Base-by-base conservation (phyloP, 2,888 invertebrate genomes). In the Calameuta pallipes region DNA sequence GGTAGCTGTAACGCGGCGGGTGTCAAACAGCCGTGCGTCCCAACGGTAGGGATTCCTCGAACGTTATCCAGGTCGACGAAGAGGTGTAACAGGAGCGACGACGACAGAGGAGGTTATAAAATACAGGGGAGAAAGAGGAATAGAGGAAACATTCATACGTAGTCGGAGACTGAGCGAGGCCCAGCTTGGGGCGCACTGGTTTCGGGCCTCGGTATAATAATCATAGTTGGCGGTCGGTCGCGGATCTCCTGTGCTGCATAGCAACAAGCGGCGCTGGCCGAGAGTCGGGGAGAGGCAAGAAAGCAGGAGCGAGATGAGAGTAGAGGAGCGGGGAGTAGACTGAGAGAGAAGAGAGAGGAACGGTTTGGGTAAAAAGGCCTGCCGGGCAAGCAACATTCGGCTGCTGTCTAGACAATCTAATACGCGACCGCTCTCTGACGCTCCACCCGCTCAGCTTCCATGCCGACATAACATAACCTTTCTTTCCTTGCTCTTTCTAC, bases 191-290 rank as follows among this genome's bases (percentile, higher is more conserved):
- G 30, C 70, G 70, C 70, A 70, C 70, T 70, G 70, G 70, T 88
- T 89, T 87, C 85, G 88, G 71, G 86, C 80, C 82, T 82, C 85
- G 87, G 87, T 88, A 89, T 88, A 88, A 88, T 87, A 86, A 88
- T 89, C 86, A 84, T 85, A 82, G 82, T 84, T 83, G 83, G 82
- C 80, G 80, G 80, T 77, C 79, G 23, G 33, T 74, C 80, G 82
- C 78, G 82, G 83, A 82, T 85, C 84, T 76, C 80, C 31, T 76
- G 74, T 80, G 85, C 89, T 90, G 90, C 90, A 90, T 90, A 89
- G 90, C 90, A 90, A 90, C 90, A 90, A 88, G 86, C 85, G 87
- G 80, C 78, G 79, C 78, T 74, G 12, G 74, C 74, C 34, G n/a
- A 34, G 35, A 74, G 35, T 35, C 74, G 34, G 35, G 35, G 35